Evolutionary conservation across 2,797 vertebrate genomes (phyloP).

Genomic region (Coluber constrictor): DNA sequence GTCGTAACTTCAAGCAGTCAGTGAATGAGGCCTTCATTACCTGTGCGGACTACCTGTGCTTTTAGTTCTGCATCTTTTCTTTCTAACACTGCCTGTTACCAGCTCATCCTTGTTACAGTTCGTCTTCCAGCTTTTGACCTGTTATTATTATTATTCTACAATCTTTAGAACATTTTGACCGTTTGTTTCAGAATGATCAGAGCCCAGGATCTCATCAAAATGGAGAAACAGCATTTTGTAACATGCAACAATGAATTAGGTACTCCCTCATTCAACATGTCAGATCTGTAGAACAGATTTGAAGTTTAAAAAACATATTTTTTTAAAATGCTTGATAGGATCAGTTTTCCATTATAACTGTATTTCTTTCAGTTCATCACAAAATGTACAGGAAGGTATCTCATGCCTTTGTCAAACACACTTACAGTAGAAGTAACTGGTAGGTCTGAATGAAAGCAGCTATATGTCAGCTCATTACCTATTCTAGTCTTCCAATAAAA

Average conservation of each 20-base stretch:
- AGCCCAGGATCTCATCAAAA: not conserved
- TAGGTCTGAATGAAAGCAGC: not conserved
- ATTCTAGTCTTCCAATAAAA: not conserved
- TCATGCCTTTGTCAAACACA: not conserved
- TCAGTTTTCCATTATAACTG: not conserved
- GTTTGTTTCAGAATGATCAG: not conserved
- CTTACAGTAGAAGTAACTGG: not conserved
- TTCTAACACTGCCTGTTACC: not conserved
- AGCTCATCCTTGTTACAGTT: not conserved
- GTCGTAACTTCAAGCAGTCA: not conserved
- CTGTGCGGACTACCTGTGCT: not conserved
- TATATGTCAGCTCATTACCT: not conserved
- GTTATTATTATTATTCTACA: not conserved
- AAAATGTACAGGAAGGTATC: not conserved
- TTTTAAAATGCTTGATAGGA: not conserved
- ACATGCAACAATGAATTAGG: not conserved
- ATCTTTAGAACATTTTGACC: not conserved
- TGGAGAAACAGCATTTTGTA: not conserved
- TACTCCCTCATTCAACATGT: not conserved
- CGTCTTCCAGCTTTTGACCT: not conserved
- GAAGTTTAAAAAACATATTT: not conserved
- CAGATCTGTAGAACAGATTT: not conserved
- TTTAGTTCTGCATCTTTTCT: not conserved
- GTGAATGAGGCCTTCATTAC: not conserved
- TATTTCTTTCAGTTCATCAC: not conserved